A percentile compares a stretch with the other conserved stretches of the same genome.
Conservation (phyloP, 2,113 vertebrate genomes). For the Psittacara wagleri region DNA sequence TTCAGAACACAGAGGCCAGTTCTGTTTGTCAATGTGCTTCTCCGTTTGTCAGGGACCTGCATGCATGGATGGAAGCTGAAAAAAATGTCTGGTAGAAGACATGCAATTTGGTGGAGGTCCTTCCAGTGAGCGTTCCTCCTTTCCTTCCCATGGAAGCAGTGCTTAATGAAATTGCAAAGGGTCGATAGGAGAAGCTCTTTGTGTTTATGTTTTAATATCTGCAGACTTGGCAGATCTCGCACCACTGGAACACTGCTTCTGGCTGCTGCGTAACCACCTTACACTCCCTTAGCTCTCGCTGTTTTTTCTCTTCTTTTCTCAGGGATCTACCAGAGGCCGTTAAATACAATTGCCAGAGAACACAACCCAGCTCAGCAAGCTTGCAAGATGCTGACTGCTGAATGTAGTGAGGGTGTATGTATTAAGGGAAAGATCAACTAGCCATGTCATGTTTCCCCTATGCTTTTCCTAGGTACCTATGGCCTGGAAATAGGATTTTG, state of each 20-base stretch:
- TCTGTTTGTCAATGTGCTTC: background rate
- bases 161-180: background rate
- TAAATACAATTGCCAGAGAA: background rate
- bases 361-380: background rate
- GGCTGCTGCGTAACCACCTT: background rate
- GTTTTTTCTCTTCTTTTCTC: background rate
- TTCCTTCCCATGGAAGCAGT: background rate
- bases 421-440: background rate
- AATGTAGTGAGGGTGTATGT: accelerated
- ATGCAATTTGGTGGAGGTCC: background rate
- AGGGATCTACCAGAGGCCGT: background rate
- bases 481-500: background rate
- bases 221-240: background rate
- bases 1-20: background rate
- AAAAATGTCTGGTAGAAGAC: background rate
- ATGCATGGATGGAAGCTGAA: accelerated
- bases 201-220: background rate
- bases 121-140: background rate
- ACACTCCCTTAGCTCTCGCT: background rate
- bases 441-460: accelerated
- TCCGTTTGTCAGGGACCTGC: background rate
- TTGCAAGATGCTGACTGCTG: accelerated
- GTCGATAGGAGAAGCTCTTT: background rate
- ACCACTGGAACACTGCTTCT: background rate
- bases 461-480: background rate